Evolutionary conservation across 2,113 vertebrate species (phyloP), one percentile per base, ranked within the genome.

Genomic region (Laterallus jamaicensis): DNA sequence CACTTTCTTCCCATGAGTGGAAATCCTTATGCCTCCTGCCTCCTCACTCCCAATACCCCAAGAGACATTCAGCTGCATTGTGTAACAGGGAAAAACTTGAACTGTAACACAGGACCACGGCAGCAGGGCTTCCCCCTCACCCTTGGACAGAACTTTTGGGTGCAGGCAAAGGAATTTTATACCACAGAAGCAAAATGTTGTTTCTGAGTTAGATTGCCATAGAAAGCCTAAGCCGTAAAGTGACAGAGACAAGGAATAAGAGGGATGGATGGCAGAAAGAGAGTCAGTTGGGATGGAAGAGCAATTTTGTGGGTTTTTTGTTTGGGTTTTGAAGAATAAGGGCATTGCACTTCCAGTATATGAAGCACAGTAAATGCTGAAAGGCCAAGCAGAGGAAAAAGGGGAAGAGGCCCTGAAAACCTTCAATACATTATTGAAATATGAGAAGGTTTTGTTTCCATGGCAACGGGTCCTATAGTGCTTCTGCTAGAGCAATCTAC

Each of bases 391-490:
- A 89, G 91, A 97, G 78, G 80, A 76, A 96, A 92, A 96, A 63
- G 54, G 37, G 90, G 88, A 10, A 74, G 88, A 83, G 66, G 56
- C 74, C 85, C 90, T 77, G 91, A 90, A 95, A 91, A 92, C 78
- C 90, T 97, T 96, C 95, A 95, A 92, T 91, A 88, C 83, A 58
- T 97, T 92, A 93, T 93, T 95, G 95, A 97, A 97, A 96, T 71
- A 96, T 4, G 8, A 88, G 78, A 93, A 95, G 54, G 68, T 52
- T 96, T 96, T 96, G 98, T 98, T 98, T 97, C 98, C 96, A 55
- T 98, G 95, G 97, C 94, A 98, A 98, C 97, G 5, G 83, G 91
- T 91, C 95, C 81, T 94, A 67, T 95, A 90, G 91, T 96, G 90
- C 77, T 74, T 94, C 88, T 93, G 93, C 93, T 96, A 96, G 92